A percentile compares a stretch with the other conserved stretches of the same genome.
These are phyloP conservation scores for Hylyphantes graminicola DNA, from an alignment of 1,140 invertebrate genomes.

Conservation along the genomic window DNA sequence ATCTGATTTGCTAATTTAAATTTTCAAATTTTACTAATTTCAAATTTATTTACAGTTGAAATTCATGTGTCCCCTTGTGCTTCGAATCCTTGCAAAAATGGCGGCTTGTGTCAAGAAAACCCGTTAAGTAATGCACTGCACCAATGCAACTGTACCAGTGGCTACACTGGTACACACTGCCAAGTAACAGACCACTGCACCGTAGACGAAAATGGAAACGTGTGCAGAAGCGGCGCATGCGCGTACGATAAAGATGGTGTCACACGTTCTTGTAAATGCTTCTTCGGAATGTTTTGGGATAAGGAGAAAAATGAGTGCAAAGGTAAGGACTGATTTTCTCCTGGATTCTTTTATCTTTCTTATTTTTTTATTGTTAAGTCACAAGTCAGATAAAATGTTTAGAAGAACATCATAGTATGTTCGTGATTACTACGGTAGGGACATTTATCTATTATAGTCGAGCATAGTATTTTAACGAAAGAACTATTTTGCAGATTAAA, in stretches of 20 bases:
- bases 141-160: background rate
- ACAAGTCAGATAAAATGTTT: too few relatives aligned
- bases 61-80: background rate
- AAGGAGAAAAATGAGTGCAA: constrained; percentile 13
- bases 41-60: background rate
- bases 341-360: background rate
- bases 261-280: background rate
- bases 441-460: too few relatives aligned
- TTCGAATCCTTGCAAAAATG: constrained; percentile 25
- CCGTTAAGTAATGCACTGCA: background rate
- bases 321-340: constrained; percentile 5
- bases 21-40: background rate
- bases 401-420: too few relatives aligned
- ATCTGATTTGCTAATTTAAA: background rate
- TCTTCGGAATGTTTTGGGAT: constrained; percentile 41
- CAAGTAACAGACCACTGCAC: background rate
- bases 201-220: background rate
- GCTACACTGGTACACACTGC: constrained; percentile 19
- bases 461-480: too few relatives aligned
- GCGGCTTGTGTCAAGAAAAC: background rate
- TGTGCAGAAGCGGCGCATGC: background rate
- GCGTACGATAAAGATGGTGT: background rate
- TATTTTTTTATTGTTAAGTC: too few relatives aligned
- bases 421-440: too few relatives aligned
- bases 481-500: too few relatives aligned